Percentiles rank a stretch among this genome's conserved stretches.
These are phyloP conservation scores for Lasiommata megera DNA, from an alignment of 2,888 invertebrate genomes.

Conservation along the genomic window DNA sequence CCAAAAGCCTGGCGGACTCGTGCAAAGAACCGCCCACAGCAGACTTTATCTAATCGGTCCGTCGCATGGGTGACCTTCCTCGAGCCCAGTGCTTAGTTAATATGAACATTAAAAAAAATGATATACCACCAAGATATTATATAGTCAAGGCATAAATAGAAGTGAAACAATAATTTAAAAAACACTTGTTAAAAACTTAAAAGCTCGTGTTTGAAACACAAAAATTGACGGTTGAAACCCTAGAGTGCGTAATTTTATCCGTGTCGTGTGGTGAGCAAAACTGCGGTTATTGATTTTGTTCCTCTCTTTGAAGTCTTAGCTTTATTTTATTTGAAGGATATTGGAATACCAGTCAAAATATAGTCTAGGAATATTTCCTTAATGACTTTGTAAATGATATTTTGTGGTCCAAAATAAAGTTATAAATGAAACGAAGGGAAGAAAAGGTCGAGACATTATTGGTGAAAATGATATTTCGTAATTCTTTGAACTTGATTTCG, in stretches of 20 bases:
- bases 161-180: neutral
- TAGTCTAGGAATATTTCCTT: neutral
- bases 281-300: conserved; percentile 26
- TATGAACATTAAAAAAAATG: no score
- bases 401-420: neutral
- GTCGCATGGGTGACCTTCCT: no score
- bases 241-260: conserved; percentile 16
- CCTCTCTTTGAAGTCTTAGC: neutral
- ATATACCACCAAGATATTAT: no score
- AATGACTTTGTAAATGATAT: neutral
- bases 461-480: neutral
- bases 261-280: conserved; percentile 9
- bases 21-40: no score
- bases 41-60: no score
- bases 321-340: conserved; percentile 1
- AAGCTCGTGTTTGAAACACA: neutral
- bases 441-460: neutral
- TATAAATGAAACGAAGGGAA: neutral
- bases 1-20: no score
- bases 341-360: conserved; percentile 1
- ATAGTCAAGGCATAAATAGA: no score
- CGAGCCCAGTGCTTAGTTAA: no score
- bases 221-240: conserved; percentile 18
- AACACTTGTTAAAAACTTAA: neutral
- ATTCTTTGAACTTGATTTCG: neutral